Evolutionary conservation across 1,140 invertebrate genomes (phyloP).

Genomic region (Caenorhabditis latens): DNA sequence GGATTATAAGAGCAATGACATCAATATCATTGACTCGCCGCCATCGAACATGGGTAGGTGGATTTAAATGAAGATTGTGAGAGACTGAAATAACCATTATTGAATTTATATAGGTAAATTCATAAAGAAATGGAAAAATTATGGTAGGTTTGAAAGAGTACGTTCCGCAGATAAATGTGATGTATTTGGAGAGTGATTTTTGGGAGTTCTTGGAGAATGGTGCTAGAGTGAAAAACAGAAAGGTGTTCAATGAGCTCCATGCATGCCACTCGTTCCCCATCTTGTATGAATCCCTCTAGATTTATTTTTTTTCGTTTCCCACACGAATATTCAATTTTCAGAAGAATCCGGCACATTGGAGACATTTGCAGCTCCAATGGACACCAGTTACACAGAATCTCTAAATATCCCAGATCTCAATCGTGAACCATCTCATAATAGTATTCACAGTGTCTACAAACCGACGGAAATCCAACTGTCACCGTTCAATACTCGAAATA

Average conservation of each 20-base stretch:
- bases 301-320: no score
- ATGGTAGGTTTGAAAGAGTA: no score
- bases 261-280: no score
- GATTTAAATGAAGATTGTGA: background rate
- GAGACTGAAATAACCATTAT: no score
- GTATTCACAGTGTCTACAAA: constrained; percentile 25
- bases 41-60: constrained; percentile 1
- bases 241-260: no score
- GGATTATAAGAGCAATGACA: constrained; percentile 1
- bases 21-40: background rate
- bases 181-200: no score
- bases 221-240: no score
- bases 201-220: no score
- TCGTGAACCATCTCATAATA: background rate
- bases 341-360: background rate
- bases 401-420: constrained; percentile 10
- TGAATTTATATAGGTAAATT: no score
- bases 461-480: constrained; percentile 37
- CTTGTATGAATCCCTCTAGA: no score
- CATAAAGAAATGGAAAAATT: no score
- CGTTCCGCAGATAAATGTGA: no score
- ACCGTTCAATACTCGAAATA: constrained; percentile 63
- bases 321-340: background rate
- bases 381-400: constrained; percentile 28
- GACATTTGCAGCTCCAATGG: constrained; percentile 24